Conservation (phyloP, 1,140 invertebrate species). For the Coboldia fuscipes region DNA sequence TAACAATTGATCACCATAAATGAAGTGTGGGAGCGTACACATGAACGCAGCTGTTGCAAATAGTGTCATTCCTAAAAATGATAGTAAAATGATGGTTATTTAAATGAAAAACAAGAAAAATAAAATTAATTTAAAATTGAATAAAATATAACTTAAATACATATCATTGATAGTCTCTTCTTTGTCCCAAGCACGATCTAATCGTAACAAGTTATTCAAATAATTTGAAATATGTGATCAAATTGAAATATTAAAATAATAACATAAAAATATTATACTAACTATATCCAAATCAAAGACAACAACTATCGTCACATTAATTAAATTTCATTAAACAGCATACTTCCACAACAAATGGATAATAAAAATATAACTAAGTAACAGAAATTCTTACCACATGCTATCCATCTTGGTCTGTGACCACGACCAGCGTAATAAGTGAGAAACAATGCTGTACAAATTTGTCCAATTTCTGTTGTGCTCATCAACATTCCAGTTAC, state of each 20-base stretch:
- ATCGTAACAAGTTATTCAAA: no score
- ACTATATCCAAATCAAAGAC: no score
- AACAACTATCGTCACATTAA: no score
- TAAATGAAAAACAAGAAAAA: not conserved
- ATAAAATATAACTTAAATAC: no score
- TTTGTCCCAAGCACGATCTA: no score
- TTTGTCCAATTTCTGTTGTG: conserved; percentile 88
- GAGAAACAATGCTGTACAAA: conserved; percentile 64
- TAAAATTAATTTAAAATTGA: not conserved
- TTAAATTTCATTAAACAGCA: no score
- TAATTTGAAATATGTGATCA: no score
- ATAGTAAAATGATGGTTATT: not conserved
- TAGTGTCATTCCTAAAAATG: conserved; percentile 44
- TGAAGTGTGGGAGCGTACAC: conserved; percentile 64
- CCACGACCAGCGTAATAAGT: conserved; percentile 87
- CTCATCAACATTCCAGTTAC: conserved; percentile 85
- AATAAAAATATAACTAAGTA: not conserved
- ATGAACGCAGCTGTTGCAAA: conserved; percentile 72
- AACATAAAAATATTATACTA: no score
- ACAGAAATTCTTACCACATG: conserved; percentile 29
- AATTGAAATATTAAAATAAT: no score
- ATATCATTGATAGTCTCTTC: no score
- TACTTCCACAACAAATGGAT: no score
- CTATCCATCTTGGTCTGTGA: conserved; percentile 91
- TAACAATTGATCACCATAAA: conserved; percentile 32